Percentiles rank a stretch among this genome's conserved stretches.
phyloP scores from a whole-genome alignment of 2,888 invertebrate species.

The Thalpophila matura region DNA sequence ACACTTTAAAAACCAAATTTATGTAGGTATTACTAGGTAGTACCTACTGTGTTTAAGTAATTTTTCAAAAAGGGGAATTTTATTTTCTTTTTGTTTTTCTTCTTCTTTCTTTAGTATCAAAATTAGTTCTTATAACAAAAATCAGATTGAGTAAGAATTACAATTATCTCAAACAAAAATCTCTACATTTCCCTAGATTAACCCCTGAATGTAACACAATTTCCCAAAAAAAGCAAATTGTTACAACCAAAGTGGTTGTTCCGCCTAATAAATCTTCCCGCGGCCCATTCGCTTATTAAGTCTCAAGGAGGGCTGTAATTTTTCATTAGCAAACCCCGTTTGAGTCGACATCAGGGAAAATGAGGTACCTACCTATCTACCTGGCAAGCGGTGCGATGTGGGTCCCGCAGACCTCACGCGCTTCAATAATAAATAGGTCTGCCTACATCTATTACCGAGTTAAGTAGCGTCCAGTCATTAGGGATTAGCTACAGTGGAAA shows the following conservation, averaged over 20 bases:
- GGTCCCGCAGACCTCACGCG: conserved; percentile 23
- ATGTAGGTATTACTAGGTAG: too few species aligned
- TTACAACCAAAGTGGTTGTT: conserved; percentile 55
- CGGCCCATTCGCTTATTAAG: conserved; percentile 65
- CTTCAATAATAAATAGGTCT: conserved; percentile 63
- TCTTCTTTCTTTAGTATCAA: too few species aligned
- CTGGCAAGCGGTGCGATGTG: conserved; percentile 41
- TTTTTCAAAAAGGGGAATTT: too few species aligned
- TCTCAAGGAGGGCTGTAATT: conserved; percentile 71
- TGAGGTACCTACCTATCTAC: conserved; percentile 56
- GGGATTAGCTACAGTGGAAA: conserved; percentile 25
- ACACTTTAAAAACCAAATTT: too few species aligned
- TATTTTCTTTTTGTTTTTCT: too few species aligned
- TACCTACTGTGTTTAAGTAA: too few species aligned
- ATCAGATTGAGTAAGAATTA: too few species aligned
- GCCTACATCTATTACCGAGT: conserved; percentile 52
- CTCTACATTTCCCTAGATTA: conserved; percentile 41
- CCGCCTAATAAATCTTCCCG: conserved; percentile 56
- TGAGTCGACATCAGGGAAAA: conserved; percentile 60
- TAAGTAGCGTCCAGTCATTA: conserved; percentile 32
- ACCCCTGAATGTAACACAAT: conserved; percentile 34
- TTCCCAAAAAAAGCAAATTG: conserved; percentile 53
- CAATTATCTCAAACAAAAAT: conserved; percentile 19
- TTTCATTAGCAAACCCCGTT: conserved; percentile 72
- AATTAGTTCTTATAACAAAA: too few species aligned